Base-by-base conservation (phyloP, 2,797 vertebrate genomes). In the Mus minutoides region DNA sequence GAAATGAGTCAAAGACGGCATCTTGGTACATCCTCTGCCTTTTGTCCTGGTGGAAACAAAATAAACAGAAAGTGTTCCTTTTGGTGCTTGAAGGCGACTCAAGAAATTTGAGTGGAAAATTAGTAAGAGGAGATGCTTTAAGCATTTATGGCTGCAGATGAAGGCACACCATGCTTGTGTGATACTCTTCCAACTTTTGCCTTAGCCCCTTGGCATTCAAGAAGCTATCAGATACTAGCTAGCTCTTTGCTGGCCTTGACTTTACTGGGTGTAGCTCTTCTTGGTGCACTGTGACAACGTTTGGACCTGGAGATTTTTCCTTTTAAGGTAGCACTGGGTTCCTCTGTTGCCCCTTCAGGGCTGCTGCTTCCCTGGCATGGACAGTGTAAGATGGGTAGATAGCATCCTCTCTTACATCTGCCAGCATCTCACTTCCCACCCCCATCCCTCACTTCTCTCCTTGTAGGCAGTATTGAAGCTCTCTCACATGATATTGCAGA, bases 401-500 rank as follows among this genome's bases (percentile, higher is more conserved):
- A 87, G 95, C 90, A 75, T 91, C 94, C 94, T 92, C 49, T 92
- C 82, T 91, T 43, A n/a, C 60, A 94, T 88, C 73, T 71, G 83
- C 60, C 73, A 54, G n/a, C 82, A 56, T 94, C 54, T 94, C 49
- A 9, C 49, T 10, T 11, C 49, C 84, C 83, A 88, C 67, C 3
- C 8, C 49, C 49, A 10, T 54, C 80, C 83, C 90, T 67, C 3
- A 12, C 87, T 62, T 79, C 52, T n/a, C 49, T 76, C 79, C 60
- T 56, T 69, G 37, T 21, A 83, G 58, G 89, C 83, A 75, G 92
- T 82, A 88, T 93, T 6, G 2, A 80, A 93, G 85, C 79, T 91
- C 69, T 90, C 54, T 95, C 91, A 96, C 85, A 97, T 79, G 96
- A 95, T 97, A 98, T 95, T 10, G 11, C 96, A 87, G 97, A 97